Evolutionary conservation across 2,797 vertebrate genomes (phyloP).

Genomic region (Lepilemur septentrionalis): DNA sequence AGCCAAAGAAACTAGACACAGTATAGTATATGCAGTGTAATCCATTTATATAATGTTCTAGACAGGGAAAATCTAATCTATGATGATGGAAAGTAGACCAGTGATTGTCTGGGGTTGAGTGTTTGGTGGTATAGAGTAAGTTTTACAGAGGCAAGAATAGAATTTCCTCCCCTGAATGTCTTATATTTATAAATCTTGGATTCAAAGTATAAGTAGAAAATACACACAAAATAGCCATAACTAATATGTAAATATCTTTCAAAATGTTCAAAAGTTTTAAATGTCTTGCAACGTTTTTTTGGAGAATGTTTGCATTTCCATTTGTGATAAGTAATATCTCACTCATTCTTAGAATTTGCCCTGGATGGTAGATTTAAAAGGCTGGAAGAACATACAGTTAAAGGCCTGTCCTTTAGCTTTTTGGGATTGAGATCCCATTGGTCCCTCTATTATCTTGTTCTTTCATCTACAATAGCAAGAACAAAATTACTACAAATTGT

Average conservation of each 20-base stretch:
- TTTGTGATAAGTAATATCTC: not conserved
- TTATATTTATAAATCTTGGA: not conserved
- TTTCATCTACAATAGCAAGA: not conserved
- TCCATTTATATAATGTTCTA: not conserved
- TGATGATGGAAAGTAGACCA: not conserved
- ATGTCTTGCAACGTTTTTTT: not conserved
- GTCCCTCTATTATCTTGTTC: not conserved
- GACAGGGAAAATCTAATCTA: not conserved
- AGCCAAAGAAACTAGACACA: not conserved
- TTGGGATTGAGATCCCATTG: not conserved
- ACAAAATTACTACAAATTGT: not conserved
- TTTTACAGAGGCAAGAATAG: not conserved
- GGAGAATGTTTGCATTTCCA: not conserved
- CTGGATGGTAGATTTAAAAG: not conserved
- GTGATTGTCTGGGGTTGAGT: not conserved
- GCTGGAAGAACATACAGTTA: not conserved
- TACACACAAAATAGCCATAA: not conserved
- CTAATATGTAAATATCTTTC: not conserved
- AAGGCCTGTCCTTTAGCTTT: not conserved
- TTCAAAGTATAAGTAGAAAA: not conserved
- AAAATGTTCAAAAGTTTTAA: not conserved
- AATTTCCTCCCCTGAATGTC: not conserved
- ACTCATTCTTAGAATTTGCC: not conserved
- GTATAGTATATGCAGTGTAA: not conserved
- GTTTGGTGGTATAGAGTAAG: not conserved